phyloP scores from a whole-genome alignment of 1,140 invertebrate species.

The Habropoda laboriosa region DNA sequence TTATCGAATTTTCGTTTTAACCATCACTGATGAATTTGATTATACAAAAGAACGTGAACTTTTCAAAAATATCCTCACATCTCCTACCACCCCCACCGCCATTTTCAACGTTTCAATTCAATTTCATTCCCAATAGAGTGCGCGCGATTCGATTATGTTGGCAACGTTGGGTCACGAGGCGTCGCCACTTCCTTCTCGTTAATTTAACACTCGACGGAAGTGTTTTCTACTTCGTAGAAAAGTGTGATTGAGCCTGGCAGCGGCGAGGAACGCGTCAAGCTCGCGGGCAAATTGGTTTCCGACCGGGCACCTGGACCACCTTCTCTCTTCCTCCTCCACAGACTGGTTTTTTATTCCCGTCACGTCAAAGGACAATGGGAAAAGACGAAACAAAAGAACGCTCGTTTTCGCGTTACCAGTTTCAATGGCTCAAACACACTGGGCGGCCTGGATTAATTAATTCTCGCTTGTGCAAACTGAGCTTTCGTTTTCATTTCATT shows the following conservation, averaged over 20 bases:
- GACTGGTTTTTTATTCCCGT: conserved; percentile 5
- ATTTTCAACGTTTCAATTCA: no score
- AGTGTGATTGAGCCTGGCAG: conserved; percentile 1
- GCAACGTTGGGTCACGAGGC: background rate
- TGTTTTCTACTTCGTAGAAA: background rate
- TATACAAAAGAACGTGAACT: no score
- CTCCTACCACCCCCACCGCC: no score
- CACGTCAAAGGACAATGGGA: conserved; percentile 12
- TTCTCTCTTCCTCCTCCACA: background rate
- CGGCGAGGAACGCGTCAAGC: background rate
- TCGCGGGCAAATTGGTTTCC: conserved; percentile 12
- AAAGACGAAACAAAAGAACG: conserved; percentile 28
- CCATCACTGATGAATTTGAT: no score
- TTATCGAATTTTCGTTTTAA: no score
- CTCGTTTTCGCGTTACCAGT: conserved; percentile 18
- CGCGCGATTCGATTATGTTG: background rate
- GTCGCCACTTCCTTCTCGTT: conserved; percentile 4
- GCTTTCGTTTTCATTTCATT: background rate
- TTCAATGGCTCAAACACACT: conserved; percentile 12
- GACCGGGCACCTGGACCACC: background rate
- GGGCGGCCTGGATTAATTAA: conserved; percentile 15
- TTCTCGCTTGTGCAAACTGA: conserved; percentile 1
- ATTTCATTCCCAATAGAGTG: no score
- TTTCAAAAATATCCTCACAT: background rate
- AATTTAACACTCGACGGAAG: conserved; percentile 22